Evolutionary conservation across 2,797 vertebrate species (phyloP).

Genomic region (Picus viridis): DNA sequence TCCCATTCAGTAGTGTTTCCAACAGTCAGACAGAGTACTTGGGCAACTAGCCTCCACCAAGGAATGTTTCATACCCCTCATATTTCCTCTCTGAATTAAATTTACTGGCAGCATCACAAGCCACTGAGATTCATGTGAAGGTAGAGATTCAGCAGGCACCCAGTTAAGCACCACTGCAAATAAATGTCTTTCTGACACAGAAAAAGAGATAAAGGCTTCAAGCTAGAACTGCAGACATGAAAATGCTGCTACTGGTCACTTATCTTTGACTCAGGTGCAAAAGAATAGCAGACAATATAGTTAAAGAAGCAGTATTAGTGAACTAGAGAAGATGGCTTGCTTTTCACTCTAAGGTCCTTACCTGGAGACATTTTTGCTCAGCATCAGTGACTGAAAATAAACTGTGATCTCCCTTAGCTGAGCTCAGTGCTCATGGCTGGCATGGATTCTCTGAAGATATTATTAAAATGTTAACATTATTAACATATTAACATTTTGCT

Average conservation of each 20-base stretch:
- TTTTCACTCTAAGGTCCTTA: not conserved
- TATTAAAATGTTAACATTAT: not conserved
- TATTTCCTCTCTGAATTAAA: not conserved
- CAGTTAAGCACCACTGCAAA: not conserved
- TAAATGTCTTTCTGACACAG: not conserved
- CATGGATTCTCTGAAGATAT: not conserved
- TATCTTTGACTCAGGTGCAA: not conserved
- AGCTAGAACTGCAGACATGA: not conserved
- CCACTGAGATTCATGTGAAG: not conserved
- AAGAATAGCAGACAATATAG: not conserved
- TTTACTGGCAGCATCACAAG: not conserved
- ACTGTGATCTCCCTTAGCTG: not conserved
- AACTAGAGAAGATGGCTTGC: not conserved
- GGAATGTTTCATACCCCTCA: not conserved
- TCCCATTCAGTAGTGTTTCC: not conserved
- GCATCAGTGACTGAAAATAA: not conserved
- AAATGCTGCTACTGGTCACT: not conserved
- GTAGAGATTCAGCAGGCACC: not conserved
- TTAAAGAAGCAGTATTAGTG: not conserved
- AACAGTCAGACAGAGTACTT: not conserved
- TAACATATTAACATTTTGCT: not conserved
- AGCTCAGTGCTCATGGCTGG: not conserved
- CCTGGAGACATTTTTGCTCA: not conserved
- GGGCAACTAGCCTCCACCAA: accelerated
- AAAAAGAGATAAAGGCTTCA: not conserved